Conservation (phyloP, 2,113 vertebrate species). For the Helogale parvula region DNA sequence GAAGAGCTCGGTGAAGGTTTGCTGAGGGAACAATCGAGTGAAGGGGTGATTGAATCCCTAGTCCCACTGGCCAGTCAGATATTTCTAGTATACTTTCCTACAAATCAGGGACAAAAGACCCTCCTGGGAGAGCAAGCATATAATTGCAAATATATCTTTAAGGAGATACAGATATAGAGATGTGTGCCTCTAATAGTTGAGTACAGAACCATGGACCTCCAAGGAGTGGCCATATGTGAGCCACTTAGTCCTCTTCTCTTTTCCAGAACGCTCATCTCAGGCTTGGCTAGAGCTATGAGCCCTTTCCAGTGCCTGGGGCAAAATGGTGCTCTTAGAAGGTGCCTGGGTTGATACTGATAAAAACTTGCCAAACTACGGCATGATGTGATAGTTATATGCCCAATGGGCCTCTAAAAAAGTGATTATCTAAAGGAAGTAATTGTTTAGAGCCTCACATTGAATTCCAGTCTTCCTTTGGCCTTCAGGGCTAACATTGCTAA, state of each 20-base stretch:
- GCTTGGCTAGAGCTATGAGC: constrained; percentile 32
- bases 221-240: not conserved
- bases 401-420: constrained; percentile 79
- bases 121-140: not conserved
- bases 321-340: constrained; percentile 49
- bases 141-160: not conserved
- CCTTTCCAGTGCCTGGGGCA: constrained; percentile 68
- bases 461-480: constrained; percentile 75
- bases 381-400: constrained; percentile 81
- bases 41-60: not conserved
- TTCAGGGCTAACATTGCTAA: constrained; percentile 63
- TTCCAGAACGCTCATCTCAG: constrained; percentile 5
- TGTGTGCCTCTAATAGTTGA: not conserved
- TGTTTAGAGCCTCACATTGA: constrained; percentile 74
- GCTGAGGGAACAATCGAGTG: not conserved
- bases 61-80: not conserved
- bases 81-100: not conserved
- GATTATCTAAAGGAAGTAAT: constrained; percentile 83
- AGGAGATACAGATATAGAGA: not conserved
- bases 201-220: not conserved
- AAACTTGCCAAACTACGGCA: constrained; percentile 72
- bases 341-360: constrained; percentile 81
- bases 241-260: not conserved
- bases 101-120: not conserved
- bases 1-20: not conserved